Evolutionary conservation across 2,113 vertebrate species (phyloP).

Genomic region (Tychaedon coryphoeus): DNA sequence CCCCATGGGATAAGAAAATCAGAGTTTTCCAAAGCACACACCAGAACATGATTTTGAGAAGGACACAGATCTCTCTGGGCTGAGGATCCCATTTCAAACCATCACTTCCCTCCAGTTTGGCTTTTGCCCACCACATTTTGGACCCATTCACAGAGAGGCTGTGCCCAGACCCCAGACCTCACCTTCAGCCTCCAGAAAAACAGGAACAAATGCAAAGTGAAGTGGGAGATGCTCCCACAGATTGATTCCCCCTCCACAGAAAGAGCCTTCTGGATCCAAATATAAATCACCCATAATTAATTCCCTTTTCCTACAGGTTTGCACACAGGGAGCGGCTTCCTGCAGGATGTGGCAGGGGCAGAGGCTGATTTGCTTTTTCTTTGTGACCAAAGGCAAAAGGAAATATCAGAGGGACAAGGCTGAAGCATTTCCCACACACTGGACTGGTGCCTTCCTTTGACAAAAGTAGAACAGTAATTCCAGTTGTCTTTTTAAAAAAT

Average conservation of each 20-base stretch:
- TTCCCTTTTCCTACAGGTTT: background rate
- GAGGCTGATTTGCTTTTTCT: background rate
- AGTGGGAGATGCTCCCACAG: background rate
- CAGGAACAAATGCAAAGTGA: background rate
- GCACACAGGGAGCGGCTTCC: background rate
- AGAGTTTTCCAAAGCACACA: background rate
- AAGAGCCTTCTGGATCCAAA: background rate
- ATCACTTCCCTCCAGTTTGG: background rate
- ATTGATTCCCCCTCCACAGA: fast-evolving
- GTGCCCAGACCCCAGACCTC: background rate
- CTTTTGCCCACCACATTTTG: background rate
- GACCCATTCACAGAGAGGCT: background rate
- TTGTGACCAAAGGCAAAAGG: background rate
- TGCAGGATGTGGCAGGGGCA: background rate
- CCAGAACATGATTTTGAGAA: background rate
- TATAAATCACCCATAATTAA: background rate
- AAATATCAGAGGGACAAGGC: background rate
- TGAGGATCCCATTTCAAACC: background rate
- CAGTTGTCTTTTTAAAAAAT: background rate
- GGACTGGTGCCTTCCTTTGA: background rate
- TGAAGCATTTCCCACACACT: background rate
- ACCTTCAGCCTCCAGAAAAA: background rate
- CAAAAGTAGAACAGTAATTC: fast-evolving
- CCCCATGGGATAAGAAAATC: background rate
- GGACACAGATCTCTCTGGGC: background rate